These are phyloP conservation scores for Myotis vivesi DNA, from an alignment of 2,797 vertebrate species.

Conservation along the genomic window DNA sequence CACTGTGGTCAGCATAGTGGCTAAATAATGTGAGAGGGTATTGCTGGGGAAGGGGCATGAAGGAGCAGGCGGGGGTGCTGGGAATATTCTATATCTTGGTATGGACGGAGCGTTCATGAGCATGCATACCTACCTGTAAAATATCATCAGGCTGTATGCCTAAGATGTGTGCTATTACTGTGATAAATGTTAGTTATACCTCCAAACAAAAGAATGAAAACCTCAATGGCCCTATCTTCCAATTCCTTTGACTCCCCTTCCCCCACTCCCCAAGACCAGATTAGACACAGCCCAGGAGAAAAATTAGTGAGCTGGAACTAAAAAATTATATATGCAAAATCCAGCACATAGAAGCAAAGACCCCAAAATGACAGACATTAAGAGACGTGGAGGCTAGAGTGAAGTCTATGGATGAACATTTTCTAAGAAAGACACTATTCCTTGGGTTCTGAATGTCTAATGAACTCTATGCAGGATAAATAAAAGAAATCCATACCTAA, in stretches of 20 bases:
- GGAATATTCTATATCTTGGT: background rate
- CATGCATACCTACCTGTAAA: background rate
- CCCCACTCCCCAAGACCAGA: background rate
- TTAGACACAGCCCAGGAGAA: slow-evolving; percentile 22
- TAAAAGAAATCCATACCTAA: background rate
- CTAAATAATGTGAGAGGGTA: background rate
- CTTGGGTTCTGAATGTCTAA: background rate
- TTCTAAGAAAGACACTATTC: background rate
- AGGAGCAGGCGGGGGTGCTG: background rate
- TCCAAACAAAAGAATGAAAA: background rate
- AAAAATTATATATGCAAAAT: slow-evolving; percentile 10
- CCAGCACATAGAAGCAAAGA: background rate
- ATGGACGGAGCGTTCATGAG: background rate
- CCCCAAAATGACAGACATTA: background rate
- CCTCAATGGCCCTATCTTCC: background rate
- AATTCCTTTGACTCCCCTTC: background rate
- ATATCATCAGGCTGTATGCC: background rate
- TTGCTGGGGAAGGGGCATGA: background rate
- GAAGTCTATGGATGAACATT: background rate
- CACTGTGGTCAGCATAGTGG: background rate
- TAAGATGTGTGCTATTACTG: background rate
- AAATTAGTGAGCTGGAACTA: background rate
- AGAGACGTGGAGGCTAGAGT: background rate
- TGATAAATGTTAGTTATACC: background rate
- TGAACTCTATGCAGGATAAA: background rate